phyloP scores from a whole-genome alignment of 2,888 invertebrate genomes.

The Amaurobius ferox region DNA sequence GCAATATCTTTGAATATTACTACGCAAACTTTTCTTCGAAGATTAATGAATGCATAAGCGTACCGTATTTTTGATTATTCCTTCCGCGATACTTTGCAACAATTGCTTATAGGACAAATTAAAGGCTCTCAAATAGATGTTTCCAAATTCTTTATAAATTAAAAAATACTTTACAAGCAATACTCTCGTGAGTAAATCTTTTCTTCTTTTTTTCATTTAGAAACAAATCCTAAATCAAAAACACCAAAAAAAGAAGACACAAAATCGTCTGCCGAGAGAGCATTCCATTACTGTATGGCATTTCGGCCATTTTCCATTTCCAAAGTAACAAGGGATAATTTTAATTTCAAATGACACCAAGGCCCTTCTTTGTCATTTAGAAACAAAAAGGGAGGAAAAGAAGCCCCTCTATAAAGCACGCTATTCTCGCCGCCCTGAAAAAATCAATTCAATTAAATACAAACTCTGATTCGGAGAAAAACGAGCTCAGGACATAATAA shows the following conservation, averaged over 20 bases:
- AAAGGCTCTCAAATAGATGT: slow-evolving; percentile 2
- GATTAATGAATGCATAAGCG: neutral
- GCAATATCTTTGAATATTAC: neutral
- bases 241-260: neutral
- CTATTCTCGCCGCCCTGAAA: neutral
- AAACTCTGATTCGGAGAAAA: slow-evolving; percentile 50
- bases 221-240: slow-evolving; percentile 2
- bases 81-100: neutral
- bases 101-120: neutral
- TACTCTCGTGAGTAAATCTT: neutral
- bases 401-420: neutral
- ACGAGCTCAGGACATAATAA: slow-evolving; percentile 38
- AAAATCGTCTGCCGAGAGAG: neutral
- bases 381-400: slow-evolving; percentile 33
- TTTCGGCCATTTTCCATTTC: slow-evolving; percentile 3
- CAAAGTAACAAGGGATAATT: slow-evolving; percentile 35
- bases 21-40: neutral
- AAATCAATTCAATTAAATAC: slow-evolving; percentile 67
- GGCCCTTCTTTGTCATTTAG: slow-evolving; percentile 50
- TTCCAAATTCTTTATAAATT: slow-evolving; percentile 11
- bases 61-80: neutral
- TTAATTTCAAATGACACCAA: slow-evolving; percentile 59
- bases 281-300: slow-evolving; percentile 10
- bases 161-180: neutral
- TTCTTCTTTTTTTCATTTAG: neutral